These are phyloP conservation scores for Adelphocoris suturalis DNA, from an alignment of 2,888 invertebrate genomes.

Conservation along the genomic window DNA sequence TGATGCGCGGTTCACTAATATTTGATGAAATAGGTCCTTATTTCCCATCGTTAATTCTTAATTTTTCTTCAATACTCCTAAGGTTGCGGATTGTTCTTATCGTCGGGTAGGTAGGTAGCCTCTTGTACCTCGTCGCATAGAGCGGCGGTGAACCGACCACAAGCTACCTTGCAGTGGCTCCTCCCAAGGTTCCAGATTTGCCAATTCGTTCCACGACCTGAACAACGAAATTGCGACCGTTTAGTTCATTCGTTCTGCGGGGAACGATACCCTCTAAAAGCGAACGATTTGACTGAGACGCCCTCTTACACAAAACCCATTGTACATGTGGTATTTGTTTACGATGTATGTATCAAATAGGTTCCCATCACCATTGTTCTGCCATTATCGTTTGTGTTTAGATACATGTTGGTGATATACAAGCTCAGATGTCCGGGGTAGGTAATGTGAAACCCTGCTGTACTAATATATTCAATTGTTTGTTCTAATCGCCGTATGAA, in stretches of 20 bases:
- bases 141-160: background rate
- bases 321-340: no score
- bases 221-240: conserved; percentile 38
- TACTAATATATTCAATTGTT: no score
- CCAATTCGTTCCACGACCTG: conserved; percentile 34
- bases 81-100: background rate
- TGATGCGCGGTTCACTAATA: no score
- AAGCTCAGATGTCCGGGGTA: no score
- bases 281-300: background rate
- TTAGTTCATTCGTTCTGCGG: background rate
- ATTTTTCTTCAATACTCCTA: no score
- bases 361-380: no score
- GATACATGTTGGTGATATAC: no score
- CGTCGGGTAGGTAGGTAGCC: background rate
- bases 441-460: no score
- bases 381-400: no score
- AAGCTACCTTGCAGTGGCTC: background rate
- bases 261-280: background rate
- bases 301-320: background rate
- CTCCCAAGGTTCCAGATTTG: conserved; percentile 41
- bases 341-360: no score
- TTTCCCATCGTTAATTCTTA: no score
- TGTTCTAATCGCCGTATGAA: background rate
- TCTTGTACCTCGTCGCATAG: background rate
- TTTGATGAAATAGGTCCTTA: no score